Evolutionary conservation across 2,888 invertebrate genomes (phyloP).

Genomic region (Lottia scabra): DNA sequence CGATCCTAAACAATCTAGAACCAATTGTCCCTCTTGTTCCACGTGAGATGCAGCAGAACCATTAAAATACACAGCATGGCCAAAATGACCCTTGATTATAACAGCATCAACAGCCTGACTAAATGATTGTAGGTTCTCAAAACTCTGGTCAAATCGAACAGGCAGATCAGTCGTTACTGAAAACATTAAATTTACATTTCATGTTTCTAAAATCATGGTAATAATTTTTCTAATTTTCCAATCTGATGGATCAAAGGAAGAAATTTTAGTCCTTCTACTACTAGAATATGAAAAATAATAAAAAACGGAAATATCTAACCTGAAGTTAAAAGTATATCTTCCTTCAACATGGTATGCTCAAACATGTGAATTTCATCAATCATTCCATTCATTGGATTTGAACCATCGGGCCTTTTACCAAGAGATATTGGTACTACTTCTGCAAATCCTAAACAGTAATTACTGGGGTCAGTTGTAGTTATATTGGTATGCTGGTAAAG

Average conservation of each 20-base stretch:
- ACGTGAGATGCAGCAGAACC: background rate
- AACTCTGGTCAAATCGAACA: slow-evolving; percentile 2
- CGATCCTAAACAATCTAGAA: slow-evolving; percentile 30
- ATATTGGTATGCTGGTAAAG: slow-evolving; percentile 7
- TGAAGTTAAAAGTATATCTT: background rate
- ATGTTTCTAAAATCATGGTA: background rate
- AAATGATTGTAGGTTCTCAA: slow-evolving; percentile 7
- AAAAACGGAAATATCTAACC: background rate
- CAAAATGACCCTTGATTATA: slow-evolving; percentile 7
- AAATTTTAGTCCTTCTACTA: too few species aligned
- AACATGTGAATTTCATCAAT: slow-evolving; percentile 11
- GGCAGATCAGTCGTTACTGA: background rate
- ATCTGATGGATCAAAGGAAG: too few species aligned
- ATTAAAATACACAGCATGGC: slow-evolving; percentile 9
- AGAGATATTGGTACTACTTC: slow-evolving; percentile 8
- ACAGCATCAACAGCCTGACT: background rate
- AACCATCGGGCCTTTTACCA: slow-evolving; percentile 9
- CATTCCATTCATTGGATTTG: slow-evolving; percentile 1
- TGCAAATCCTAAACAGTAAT: background rate
- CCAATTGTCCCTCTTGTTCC: slow-evolving; percentile 22
- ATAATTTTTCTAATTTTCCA: too few species aligned
- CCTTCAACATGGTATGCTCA: background rate
- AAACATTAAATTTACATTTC: background rate
- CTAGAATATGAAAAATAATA: background rate
- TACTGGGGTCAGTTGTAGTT: background rate